Evolutionary conservation across 1,140 invertebrate genomes (phyloP).

Genomic region (Drosophila baimaii): DNA sequence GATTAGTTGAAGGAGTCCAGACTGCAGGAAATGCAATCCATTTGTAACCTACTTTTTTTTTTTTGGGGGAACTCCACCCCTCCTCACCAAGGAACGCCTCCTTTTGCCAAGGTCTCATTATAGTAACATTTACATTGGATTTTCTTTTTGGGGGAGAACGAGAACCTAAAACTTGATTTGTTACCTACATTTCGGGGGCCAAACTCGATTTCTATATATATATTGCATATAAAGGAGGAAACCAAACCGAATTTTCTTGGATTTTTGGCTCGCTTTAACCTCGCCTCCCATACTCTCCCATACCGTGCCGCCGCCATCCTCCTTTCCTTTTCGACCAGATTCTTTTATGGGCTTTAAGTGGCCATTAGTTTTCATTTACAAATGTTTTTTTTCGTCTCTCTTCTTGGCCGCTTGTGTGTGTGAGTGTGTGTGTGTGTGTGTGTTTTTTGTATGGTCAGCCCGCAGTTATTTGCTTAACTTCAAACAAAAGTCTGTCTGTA

Average conservation of each 20-base stretch:
- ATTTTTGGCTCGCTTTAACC: background rate
- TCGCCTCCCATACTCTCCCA: background rate
- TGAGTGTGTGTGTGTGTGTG: background rate
- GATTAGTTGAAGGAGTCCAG: slow-evolving; percentile 27
- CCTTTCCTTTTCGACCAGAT: slow-evolving; percentile 15
- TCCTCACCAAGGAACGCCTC: background rate
- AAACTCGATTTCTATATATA: slow-evolving; percentile 37
- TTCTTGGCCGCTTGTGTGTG: background rate
- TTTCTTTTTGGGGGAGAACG: background rate
- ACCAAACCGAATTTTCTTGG: background rate
- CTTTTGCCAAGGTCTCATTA: slow-evolving; percentile 28
- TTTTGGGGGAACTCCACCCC: background rate
- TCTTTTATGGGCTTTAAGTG: slow-evolving; percentile 48
- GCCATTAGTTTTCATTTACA: slow-evolving; percentile 50
- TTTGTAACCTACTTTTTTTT: slow-evolving; percentile 30
- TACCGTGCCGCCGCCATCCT: too few species aligned
- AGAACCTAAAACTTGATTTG: slow-evolving; percentile 29
- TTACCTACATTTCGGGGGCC: slow-evolving; percentile 15
- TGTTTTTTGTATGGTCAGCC: slow-evolving; percentile 30
- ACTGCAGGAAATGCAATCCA: slow-evolving; percentile 46
- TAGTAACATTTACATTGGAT: slow-evolving; percentile 31
- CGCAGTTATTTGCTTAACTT: slow-evolving; percentile 47
- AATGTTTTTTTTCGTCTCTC: slow-evolving; percentile 21
- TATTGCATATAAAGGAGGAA: too few species aligned
- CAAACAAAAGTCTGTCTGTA: slow-evolving; percentile 43